Conservation (phyloP, 1,140 invertebrate species). For the Asbolus verrucosus region DNA sequence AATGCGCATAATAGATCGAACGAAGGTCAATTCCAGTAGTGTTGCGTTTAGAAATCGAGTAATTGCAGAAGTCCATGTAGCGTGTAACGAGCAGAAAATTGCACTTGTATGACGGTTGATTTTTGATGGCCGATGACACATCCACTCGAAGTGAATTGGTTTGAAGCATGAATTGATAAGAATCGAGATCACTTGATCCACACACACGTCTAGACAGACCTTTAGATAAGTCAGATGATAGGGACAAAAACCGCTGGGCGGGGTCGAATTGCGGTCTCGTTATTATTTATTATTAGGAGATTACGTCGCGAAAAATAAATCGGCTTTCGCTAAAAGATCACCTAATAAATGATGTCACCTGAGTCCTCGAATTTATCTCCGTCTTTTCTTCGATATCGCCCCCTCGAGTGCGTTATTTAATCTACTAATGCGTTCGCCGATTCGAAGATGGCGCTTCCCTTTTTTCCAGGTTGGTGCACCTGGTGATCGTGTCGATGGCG, state of each 20-base stretch:
- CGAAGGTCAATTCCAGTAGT: not conserved
- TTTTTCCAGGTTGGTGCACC: constrained; percentile 1
- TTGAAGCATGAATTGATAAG: constrained; percentile 16
- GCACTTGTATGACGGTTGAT: not conserved
- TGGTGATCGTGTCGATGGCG: constrained; percentile 9
- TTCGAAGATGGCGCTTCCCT: constrained; percentile 9
- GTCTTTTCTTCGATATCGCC: constrained; percentile 24
- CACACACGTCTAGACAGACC: constrained; percentile 16
- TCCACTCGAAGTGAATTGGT: constrained; percentile 9
- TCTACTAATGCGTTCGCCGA: constrained; percentile 29
- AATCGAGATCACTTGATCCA: constrained; percentile 3
- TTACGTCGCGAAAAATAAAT: constrained; percentile 26
- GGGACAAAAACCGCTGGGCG: constrained; percentile 3
- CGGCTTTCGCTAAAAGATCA: constrained; percentile 33
- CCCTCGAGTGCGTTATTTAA: constrained; percentile 29
- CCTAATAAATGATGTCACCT: constrained; percentile 31
- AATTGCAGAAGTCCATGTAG: not conserved
- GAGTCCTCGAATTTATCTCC: constrained; percentile 33
- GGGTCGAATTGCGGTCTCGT: constrained; percentile 10
- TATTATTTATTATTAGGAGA: constrained; percentile 31
- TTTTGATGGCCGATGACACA: constrained; percentile 4
- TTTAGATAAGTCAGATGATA: constrained; percentile 31
- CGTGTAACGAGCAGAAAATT: not conserved
- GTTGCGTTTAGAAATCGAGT: not conserved
- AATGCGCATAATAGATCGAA: not conserved